Evolutionary conservation across 2,113 vertebrate genomes (phyloP), one percentile per base, ranked within the genome.

Genomic region (Smithornis capensis): DNA sequence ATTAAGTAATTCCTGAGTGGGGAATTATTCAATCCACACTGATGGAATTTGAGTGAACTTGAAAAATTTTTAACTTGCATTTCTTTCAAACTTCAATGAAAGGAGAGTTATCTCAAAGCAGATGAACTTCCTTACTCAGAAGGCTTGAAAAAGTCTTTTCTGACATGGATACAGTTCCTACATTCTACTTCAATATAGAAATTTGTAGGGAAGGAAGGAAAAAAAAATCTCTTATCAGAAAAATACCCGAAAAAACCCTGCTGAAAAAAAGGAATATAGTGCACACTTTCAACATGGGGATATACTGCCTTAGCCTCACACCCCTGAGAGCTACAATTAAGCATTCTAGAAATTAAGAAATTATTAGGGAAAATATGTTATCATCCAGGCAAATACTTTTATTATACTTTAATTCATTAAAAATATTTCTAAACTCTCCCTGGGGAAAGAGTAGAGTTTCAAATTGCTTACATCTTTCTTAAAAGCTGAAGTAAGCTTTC

Each of bases 401-500:
- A 97, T 96, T 98, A 97, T 95, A 95, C 73, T 97, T 97, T 96
- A 97, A 97, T 97, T 98, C 95, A 97, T 96, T 97, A 94, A 94
- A 96, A 98, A 92, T 96, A 96, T 95, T 97, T 96, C 83, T 73
- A 87, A 88, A 67, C 42, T 83, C 71, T 95, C 97, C 92, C 95
- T 59, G 22, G 90, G 96, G 97, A 97, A 85, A 94, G 83, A 96
- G 69, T 65, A 59, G 73, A 87, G 85, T 96, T 97, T 94, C 86
- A 97, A 98, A 98, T 97, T 98, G 97, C 97, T 97, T 98, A 96
- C 97, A 97, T 97, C 38, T 92, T 97, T 97, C 96, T 96, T 96
- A 98, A 97, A 97, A 97, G 96, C 96, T 97, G 96, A 98, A 98
- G 95, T 94, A 97, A 98, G 98, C 97, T 25, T 94, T 98, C 97